These are phyloP conservation scores for Pemphredon lugubris DNA, from an alignment of 2,888 invertebrate species.

Conservation along the genomic window DNA sequence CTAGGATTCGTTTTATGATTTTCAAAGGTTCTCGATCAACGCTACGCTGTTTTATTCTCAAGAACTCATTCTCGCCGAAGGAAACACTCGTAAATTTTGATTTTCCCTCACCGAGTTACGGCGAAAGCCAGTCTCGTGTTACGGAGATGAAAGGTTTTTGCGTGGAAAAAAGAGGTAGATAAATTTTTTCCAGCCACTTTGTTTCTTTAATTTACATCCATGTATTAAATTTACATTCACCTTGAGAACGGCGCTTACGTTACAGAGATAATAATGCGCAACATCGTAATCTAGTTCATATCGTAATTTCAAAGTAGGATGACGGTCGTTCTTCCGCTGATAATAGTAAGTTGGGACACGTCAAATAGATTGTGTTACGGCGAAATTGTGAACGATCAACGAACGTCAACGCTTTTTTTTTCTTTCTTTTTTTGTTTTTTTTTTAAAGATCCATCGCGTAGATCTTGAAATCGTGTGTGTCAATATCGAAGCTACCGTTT, in stretches of 20 bases:
- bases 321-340: slow-evolving; percentile 12
- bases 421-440: not conserved
- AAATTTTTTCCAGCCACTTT: slow-evolving; percentile 54
- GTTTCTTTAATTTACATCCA: slow-evolving; percentile 50
- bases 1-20: too few relatives aligned
- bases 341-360: too few relatives aligned
- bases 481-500: slow-evolving; percentile 29
- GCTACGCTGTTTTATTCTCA: too few relatives aligned
- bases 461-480: too few relatives aligned
- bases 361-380: not conserved
- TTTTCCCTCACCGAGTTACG: too few relatives aligned
- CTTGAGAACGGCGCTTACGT: slow-evolving; percentile 47
- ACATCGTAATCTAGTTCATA: slow-evolving; percentile 31
- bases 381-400: slow-evolving; percentile 14
- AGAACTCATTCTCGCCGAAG: too few relatives aligned
- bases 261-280: slow-evolving; percentile 31
- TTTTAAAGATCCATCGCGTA: not conserved
- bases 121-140: too few relatives aligned
- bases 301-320: slow-evolving; percentile 7
- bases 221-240: slow-evolving; percentile 62
- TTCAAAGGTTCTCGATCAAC: too few relatives aligned
- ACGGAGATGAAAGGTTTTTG: too few relatives aligned
- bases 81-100: too few relatives aligned
- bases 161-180: not conserved
- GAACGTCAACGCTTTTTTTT: slow-evolving; percentile 2